Percentiles rank a stretch among this genome's conserved stretches.
Conservation (phyloP, 1,140 invertebrate genomes). For the Tribolium madens region DNA sequence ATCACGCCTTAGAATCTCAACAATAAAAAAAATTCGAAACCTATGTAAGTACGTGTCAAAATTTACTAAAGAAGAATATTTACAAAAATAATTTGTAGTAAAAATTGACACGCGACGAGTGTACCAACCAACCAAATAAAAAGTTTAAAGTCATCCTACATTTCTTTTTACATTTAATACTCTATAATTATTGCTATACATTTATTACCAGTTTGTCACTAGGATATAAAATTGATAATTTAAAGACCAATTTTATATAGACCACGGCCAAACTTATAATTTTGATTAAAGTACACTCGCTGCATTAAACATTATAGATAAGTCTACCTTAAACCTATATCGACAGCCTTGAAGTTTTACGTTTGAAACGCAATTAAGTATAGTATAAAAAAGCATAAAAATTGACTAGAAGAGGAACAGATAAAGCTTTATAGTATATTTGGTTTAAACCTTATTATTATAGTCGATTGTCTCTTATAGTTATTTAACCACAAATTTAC, state of each 20-base stretch:
- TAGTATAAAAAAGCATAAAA: constrained; percentile 55
- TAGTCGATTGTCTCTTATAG: constrained; percentile 49
- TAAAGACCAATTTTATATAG: background rate
- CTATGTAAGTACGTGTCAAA: constrained; percentile 2
- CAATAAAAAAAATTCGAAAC: background rate
- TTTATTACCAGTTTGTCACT: background rate
- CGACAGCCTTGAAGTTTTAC: constrained; percentile 52
- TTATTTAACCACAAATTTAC: constrained; percentile 36
- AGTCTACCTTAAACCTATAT: constrained; percentile 47
- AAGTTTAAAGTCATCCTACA: background rate
- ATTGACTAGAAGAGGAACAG: constrained; percentile 57
- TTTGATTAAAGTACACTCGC: constrained; percentile 28
- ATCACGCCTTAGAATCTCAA: background rate
- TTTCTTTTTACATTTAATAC: constrained; percentile 16
- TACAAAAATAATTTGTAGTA: constrained; percentile 28
- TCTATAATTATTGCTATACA: constrained; percentile 44
- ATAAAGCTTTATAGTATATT: constrained; percentile 49
- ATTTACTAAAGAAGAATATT: background rate
- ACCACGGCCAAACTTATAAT: background rate
- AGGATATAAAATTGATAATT: background rate
- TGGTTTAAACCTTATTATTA: constrained; percentile 41
- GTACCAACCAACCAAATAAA: background rate
- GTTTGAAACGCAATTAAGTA: constrained; percentile 44
- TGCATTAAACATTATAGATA: constrained; percentile 12
- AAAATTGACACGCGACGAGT: constrained; percentile 27